Percentiles rank a stretch among this genome's conserved stretches.
Conservation (phyloP, 2,888 invertebrate genomes). For the Myopa testacea region DNA sequence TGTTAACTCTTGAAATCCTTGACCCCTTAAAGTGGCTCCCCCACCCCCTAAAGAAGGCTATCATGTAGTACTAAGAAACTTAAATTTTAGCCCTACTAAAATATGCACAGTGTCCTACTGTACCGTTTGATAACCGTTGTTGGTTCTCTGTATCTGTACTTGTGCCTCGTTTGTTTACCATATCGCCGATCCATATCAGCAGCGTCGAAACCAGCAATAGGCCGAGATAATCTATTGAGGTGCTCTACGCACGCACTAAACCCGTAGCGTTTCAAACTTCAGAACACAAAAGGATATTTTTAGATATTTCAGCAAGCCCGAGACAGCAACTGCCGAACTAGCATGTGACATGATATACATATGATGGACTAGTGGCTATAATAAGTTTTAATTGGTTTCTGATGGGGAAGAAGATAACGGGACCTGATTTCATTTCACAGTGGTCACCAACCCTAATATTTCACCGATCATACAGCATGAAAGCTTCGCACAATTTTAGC, state of each 20-base stretch:
- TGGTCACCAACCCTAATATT: not conserved
- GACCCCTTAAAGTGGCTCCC: no score
- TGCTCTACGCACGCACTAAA: not conserved
- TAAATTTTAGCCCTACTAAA: no score
- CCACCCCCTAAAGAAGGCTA: no score
- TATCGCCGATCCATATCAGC: conserved; percentile 1
- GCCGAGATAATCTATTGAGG: not conserved
- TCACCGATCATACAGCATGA: not conserved
- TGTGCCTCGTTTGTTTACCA: not conserved
- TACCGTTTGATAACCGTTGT: no score
- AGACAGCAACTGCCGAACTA: not conserved
- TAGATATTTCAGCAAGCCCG: not conserved
- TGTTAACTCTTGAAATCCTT: no score
- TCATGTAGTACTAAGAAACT: no score
- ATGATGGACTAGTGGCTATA: not conserved
- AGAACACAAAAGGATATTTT: not conserved
- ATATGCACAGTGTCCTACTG: no score
- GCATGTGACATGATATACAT: no score
- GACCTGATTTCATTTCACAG: not conserved
- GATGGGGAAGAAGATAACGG: not conserved
- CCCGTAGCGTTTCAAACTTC: not conserved
- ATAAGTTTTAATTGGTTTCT: not conserved
- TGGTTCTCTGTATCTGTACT: no score
- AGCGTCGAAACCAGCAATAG: not conserved
- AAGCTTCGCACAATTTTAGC: conserved; percentile 9